Evolutionary conservation across 2,888 invertebrate species (phyloP), one percentile per base, ranked within the genome.

Genomic region (Argyresthia goedartella): DNA sequence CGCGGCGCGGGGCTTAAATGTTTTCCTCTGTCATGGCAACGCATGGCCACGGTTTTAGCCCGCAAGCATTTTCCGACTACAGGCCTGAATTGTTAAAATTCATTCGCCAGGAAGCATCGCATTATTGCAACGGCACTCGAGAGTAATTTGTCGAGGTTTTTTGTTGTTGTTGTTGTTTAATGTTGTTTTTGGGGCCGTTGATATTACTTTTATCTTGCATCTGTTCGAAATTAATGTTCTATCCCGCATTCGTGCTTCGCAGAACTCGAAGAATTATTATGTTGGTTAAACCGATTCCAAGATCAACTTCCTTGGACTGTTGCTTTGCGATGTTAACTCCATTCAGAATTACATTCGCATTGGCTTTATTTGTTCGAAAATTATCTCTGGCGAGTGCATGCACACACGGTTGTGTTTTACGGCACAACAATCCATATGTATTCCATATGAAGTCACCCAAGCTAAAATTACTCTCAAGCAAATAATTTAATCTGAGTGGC

Each of bases 41-140:
- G 44, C 44, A 44, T 14, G 58, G 57, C 57, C 45, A 46, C 55
- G 55, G 56, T 56, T 59, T 59, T 59, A 60, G 60, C 62, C 60
- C 56, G 53, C 57, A 51, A 55, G 57, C 63, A 61, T 65, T 67
- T 62, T 61, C 61, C 62, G 56, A 57, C 57, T 50, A 49, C 53
- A 46, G 53, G 56, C 56, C 59, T 60, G 64, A 61, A 69, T 69
- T 72, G 73, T 71, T 67, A 60, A 70, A 72, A 69, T 68, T 62
- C 57, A 64, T 63, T 64, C 59, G 53, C 57, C 56, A 56, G 59
- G 58, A 62, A 63, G 64, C 62, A 59, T 61, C 59, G 59, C 62
- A 61, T 68, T 67, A 64, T 68, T 71, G 62, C 66, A 58, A 64
- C 58, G 59, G 59, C 59, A 55, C 55, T 62, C 57, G 54, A 60